phyloP scores from a whole-genome alignment of 1,140 invertebrate genomes.

The Physella acuta region DNA sequence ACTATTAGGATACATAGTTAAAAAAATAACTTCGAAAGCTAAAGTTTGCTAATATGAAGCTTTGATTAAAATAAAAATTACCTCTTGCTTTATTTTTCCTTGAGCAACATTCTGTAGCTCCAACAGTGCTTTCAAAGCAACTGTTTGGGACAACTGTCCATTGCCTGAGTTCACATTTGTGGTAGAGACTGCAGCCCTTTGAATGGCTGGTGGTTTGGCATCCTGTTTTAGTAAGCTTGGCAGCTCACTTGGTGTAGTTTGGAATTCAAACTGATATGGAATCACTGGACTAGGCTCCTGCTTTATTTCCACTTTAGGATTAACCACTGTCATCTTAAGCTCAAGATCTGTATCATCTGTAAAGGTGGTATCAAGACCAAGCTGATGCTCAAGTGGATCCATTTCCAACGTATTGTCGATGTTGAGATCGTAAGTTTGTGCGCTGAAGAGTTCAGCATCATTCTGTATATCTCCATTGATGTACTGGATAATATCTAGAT shows the following conservation, averaged over 20 bases:
- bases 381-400: slow-evolving; percentile 11
- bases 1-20: background rate
- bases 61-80: slow-evolving; percentile 2
- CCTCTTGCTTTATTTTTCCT: slow-evolving; percentile 26
- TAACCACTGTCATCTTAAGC: background rate
- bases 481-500: slow-evolving; percentile 19
- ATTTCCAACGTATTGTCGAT: slow-evolving; percentile 3
- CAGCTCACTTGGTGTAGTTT: background rate
- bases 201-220: background rate
- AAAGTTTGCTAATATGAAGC: background rate
- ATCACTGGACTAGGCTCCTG: background rate
- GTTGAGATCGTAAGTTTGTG: slow-evolving; percentile 6
- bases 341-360: slow-evolving; percentile 4
- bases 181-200: background rate
- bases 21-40: background rate
- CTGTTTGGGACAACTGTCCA: slow-evolving; percentile 6
- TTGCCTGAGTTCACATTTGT: background rate
- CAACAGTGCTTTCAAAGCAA: slow-evolving; percentile 32
- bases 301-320: slow-evolving; percentile 9
- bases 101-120: slow-evolving; percentile 27
- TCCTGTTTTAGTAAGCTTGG: slow-evolving; percentile 8
- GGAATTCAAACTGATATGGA: background rate
- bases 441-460: slow-evolving; percentile 14
- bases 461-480: background rate
- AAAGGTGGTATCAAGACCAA: slow-evolving; percentile 3